A percentile compares a stretch with the other conserved stretches of the same genome.
Evolutionary conservation across 2,113 vertebrate species (phyloP).

Genomic region (Phycodurus eques): DNA sequence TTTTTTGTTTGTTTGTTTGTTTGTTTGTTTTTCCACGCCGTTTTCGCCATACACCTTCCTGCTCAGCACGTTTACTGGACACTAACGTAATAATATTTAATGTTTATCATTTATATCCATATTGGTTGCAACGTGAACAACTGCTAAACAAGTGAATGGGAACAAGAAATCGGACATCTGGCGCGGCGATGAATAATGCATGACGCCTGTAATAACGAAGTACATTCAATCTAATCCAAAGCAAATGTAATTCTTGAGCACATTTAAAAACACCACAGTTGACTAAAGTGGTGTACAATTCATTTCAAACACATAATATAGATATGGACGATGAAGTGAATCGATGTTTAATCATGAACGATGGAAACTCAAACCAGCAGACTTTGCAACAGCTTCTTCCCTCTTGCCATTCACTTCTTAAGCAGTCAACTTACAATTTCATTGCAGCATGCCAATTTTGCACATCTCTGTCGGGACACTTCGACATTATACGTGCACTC

Average conservation of each 20-base stretch:
- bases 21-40: not conserved
- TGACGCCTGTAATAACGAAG: not conserved
- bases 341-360: no score
- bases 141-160: not conserved
- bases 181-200: not conserved
- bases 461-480: no score
- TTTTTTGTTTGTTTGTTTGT: not conserved
- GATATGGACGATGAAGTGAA: no score
- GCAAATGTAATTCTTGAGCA: not conserved
- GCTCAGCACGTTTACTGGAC: not conserved
- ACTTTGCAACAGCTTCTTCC: no score
- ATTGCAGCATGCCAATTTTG: no score
- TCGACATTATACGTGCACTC: no score
- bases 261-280: not conserved
- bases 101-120: not conserved
- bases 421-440: no score
- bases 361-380: no score
- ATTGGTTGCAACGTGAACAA: not conserved
- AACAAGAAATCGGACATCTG: not conserved
- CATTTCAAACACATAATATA: no score
- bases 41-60: not conserved
- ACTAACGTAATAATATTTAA: not conserved
- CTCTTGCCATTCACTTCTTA: no score
- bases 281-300: not conserved
- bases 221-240: not conserved